Percentiles rank a stretch among this genome's conserved stretches.
phyloP scores from a whole-genome alignment of 2,888 invertebrate genomes.

The Crematogaster levior region DNA sequence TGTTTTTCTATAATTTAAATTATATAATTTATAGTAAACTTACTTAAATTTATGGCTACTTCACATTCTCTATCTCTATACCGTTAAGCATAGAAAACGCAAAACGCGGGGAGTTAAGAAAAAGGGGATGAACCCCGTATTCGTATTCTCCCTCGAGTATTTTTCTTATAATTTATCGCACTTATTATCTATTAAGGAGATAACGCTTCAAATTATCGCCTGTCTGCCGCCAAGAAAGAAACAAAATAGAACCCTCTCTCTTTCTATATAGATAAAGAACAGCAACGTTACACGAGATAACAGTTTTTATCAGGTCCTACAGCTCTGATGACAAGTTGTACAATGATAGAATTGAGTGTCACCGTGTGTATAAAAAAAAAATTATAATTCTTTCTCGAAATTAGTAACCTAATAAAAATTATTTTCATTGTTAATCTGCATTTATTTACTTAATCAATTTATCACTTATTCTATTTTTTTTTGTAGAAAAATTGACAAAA shows the following conservation, averaged over 20 bases:
- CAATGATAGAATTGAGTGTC: not conserved
- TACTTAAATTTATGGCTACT: not conserved
- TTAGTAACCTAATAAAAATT: not conserved
- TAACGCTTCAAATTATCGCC: constrained; percentile 23
- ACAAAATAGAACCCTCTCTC: constrained; percentile 6
- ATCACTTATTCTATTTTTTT: not conserved
- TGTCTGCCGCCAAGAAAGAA: constrained; percentile 40
- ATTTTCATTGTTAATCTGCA: not conserved
- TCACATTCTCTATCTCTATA: not conserved
- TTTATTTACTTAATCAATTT: not conserved
- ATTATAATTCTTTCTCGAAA: not conserved
- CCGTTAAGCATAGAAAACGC: not conserved
- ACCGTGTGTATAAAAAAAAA: not conserved
- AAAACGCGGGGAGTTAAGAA: not conserved
- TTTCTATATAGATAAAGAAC: constrained; percentile 22
- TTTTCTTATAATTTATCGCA: constrained; percentile 2
- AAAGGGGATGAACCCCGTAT: not conserved
- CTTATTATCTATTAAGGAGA: constrained; percentile 33
- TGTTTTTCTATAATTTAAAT: not conserved
- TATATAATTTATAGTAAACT: not conserved
- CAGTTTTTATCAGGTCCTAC: constrained; percentile 47
- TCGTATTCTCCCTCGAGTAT: not conserved
- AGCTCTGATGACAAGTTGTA: constrained; percentile 33
- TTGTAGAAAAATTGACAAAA: constrained; percentile 2
- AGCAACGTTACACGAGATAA: constrained; percentile 39